Percentiles rank a stretch among this genome's conserved stretches.
Evolutionary conservation across 1,140 invertebrate species (phyloP).

Genomic region (Neoseiulus cucumeris): DNA sequence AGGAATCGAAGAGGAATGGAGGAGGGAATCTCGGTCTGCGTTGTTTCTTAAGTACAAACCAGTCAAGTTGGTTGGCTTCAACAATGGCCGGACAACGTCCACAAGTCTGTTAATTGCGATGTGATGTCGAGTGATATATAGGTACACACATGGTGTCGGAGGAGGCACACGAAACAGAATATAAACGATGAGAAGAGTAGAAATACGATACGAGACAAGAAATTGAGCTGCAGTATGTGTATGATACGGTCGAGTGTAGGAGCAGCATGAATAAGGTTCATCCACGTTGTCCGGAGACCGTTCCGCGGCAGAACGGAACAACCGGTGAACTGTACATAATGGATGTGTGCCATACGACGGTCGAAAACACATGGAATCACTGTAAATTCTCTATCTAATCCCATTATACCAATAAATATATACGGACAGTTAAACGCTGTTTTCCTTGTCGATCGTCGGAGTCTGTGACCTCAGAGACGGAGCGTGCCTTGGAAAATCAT

Average conservation of each 20-base stretch:
- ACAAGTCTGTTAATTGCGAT: background rate
- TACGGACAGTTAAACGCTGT: background rate
- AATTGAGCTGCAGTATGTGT: background rate
- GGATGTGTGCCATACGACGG: conserved; percentile 3
- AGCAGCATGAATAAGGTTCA: background rate
- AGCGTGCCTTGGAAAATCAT: too few species aligned
- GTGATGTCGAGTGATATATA: conserved; percentile 11
- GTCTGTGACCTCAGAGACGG: too few species aligned
- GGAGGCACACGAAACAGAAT: background rate
- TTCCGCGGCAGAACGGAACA: background rate
- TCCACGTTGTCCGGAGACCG: too few species aligned
- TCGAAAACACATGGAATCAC: background rate
- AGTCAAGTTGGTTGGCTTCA: background rate
- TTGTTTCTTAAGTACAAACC: too few species aligned
- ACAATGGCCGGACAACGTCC: background rate
- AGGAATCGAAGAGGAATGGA: too few species aligned
- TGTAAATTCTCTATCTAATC: conserved; percentile 7
- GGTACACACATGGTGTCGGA: background rate
- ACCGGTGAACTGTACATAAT: background rate
- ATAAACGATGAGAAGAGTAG: background rate
- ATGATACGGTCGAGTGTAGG: background rate
- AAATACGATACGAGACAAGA: background rate
- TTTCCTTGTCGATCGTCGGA: too few species aligned
- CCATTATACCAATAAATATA: background rate
- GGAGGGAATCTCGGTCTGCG: too few species aligned